phyloP scores from a whole-genome alignment of 2,888 invertebrate genomes.

The Oligia fasciuncula region DNA sequence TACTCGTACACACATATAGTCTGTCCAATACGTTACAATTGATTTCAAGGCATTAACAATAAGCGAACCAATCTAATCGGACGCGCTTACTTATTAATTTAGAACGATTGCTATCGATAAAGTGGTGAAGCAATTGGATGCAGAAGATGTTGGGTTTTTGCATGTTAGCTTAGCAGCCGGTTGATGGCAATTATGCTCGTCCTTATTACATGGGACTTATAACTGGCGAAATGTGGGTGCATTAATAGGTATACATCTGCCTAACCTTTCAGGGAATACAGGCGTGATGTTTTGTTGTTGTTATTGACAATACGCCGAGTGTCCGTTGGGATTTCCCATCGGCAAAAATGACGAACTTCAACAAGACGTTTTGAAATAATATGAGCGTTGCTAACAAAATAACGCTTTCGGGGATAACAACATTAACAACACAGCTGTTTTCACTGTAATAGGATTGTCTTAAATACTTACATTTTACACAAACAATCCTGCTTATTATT shows the following conservation, averaged over 20 bases:
- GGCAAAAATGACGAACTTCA: neutral
- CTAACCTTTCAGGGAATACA: too few species aligned
- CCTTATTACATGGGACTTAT: neutral
- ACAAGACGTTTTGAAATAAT: neutral
- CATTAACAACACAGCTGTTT: slow-evolving; percentile 23
- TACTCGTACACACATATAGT: neutral
- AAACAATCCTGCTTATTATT: slow-evolving; percentile 23
- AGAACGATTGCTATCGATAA: neutral
- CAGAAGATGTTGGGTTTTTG: neutral
- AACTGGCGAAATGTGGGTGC: too few species aligned
- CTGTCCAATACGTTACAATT: slow-evolving; percentile 32
- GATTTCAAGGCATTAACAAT: slow-evolving; percentile 46
- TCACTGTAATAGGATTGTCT: slow-evolving; percentile 16
- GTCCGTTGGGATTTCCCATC: neutral
- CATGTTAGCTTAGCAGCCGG: neutral
- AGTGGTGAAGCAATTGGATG: neutral
- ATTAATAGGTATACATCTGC: too few species aligned
- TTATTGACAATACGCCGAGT: too few species aligned
- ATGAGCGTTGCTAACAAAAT: slow-evolving; percentile 4
- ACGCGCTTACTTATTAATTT: slow-evolving; percentile 13
- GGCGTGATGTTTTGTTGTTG: neutral
- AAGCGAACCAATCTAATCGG: slow-evolving; percentile 31
- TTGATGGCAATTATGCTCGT: neutral
- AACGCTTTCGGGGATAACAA: neutral
- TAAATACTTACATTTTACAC: neutral